Base-by-base conservation (phyloP, 2,888 invertebrate species). In the Blastobasis lacticolella region DNA sequence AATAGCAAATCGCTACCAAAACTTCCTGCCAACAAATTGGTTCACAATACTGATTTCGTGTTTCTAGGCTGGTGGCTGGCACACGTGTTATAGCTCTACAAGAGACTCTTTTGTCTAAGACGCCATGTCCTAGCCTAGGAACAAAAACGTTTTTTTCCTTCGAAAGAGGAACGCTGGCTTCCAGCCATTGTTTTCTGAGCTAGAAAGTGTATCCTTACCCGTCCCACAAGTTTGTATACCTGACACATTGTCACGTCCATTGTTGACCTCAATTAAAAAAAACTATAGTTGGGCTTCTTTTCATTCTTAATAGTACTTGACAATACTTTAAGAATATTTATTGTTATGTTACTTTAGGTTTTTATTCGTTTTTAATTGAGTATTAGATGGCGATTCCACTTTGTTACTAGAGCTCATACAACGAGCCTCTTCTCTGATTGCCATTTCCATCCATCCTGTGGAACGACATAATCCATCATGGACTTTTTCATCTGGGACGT, bases 61-160 rank as follows among this genome's bases (percentile, higher is more conserved):
- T 49, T 48, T 46, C 41, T 23, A 23, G 23, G 23, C 23, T 23
- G 23, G 23, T 23, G 23, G 23, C 23, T 23, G 43, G 2, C 45
- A 52, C 7, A 52, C 7, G 37, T 9, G 37, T 36, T 48, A 8
- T 10, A 10, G 8, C 8, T 7, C 38, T 8, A 10, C 5, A 10
- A 23, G 10, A 57, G 61, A 60, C 63, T 69, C 63, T 67, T 58
- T 59, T 51, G 58, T 67, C 65, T 61, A 67, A 67, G 64, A 65
- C 62, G 60, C 10, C 46, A 10, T 48, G 57, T 71, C 67, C 69
- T 67, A 61, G 63, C 67, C 69, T 67, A 68, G 57, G 64, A 66
- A 83, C 81, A 82, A 85, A 77, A 65, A 65, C 54, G 64, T 67
- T 71, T 81, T 82, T 77, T 78, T 73, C 62, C 54, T 53, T 62